Percentiles rank a stretch among this genome's conserved stretches.
These are phyloP conservation scores for Vulpes vulpes DNA, from an alignment of 2,113 vertebrate species.

Conservation along the genomic window DNA sequence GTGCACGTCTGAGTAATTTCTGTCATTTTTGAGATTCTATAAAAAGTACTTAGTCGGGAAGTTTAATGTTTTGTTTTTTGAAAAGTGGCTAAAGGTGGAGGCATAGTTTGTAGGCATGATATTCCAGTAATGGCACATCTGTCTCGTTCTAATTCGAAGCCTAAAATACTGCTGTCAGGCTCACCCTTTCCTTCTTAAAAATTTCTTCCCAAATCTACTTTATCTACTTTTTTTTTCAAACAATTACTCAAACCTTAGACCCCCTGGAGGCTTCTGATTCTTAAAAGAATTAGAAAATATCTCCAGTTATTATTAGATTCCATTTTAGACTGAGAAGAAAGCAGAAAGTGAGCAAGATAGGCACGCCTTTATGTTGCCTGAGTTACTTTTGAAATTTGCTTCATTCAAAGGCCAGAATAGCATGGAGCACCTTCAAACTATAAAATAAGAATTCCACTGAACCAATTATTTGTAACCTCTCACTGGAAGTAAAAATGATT, in stretches of 20 bases:
- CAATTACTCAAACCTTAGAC: constrained; percentile 64
- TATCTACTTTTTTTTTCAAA: constrained; percentile 13
- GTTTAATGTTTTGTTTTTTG: constrained; percentile 19
- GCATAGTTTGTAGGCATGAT: neutral
- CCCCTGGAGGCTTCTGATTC: constrained; percentile 49
- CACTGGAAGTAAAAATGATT: constrained; percentile 65
- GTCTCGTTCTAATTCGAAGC: constrained; percentile 17
- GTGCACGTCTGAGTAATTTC: neutral
- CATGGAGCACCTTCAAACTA: constrained; percentile 26
- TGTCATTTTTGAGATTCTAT: constrained; percentile 4
- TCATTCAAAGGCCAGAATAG: constrained; percentile 57
- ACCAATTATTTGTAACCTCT: constrained; percentile 68
- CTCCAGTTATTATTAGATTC: constrained; percentile 63
- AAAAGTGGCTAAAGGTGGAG: constrained; percentile 15
- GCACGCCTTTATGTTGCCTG: constrained; percentile 29
- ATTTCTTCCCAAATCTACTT: constrained; percentile 39
- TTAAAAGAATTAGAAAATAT: constrained; percentile 70
- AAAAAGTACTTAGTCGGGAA: neutral
- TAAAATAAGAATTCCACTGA: constrained; percentile 53
- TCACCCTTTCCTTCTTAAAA: constrained; percentile 27
- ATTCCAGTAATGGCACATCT: constrained; percentile 49
- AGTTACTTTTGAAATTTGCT: constrained; percentile 64
- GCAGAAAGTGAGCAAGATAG: constrained; percentile 5
- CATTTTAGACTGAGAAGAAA: constrained; percentile 58
- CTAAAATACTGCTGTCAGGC: constrained; percentile 45